Conservation (phyloP, 2,797 vertebrate species). For the Takifugu ocellatus region DNA sequence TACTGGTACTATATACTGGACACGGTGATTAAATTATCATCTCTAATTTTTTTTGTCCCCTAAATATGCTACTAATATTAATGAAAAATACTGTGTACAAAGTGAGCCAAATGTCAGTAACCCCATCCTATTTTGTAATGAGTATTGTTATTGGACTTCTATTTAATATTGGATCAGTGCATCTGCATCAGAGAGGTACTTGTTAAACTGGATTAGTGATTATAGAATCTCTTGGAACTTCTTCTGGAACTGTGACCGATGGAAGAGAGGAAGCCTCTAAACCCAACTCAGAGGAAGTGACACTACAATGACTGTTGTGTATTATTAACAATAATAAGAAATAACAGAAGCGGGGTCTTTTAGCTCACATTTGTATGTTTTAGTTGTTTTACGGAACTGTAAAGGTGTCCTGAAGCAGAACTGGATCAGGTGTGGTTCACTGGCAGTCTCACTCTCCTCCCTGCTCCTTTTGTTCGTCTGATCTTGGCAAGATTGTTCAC, state of each 20-base stretch:
- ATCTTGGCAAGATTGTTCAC: constrained; percentile 40
- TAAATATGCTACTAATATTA: no score
- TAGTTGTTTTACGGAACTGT: constrained; percentile 47
- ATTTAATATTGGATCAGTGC: no score
- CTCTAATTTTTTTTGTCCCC: no score
- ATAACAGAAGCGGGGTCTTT: constrained; percentile 39
- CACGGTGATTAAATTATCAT: no score
- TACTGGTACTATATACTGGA: no score
- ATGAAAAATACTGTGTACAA: no score
- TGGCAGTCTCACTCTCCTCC: constrained; percentile 29
- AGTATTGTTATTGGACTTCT: no score
- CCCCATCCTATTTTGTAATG: no score
- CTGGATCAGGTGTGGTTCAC: constrained; percentile 57
- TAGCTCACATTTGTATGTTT: constrained; percentile 39
- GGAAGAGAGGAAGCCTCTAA: constrained; percentile 38
- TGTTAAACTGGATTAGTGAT: constrained; percentile 23
- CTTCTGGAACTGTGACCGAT: constrained; percentile 40
- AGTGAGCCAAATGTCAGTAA: no score
- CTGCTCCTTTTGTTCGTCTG: constrained; percentile 40
- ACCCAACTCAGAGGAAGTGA: constrained; percentile 52
- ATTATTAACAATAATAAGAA: constrained; percentile 2
- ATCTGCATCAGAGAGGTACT: constrained; percentile 24
- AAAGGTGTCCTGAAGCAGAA: constrained; percentile 52
- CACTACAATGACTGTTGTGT: constrained; percentile 62
- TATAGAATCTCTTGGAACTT: constrained; percentile 28